Base-by-base conservation (phyloP, 2,888 invertebrate genomes). In the Fragum whitleyi region DNA sequence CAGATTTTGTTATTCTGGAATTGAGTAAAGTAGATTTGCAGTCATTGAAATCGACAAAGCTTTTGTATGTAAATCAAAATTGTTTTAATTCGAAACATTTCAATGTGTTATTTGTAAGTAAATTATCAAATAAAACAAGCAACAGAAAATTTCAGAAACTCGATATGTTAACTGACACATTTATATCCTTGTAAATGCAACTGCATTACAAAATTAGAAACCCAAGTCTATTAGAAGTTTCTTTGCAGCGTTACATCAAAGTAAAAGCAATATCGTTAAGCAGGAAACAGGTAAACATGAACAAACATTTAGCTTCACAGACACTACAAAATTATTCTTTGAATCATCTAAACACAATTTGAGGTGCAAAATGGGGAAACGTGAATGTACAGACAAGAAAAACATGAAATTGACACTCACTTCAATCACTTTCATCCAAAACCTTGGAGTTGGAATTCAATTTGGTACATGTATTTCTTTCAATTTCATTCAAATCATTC, bases 261-360 rank as follows among this genome's bases (percentile, higher is more conserved):
- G 65, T 65, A 42, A 6, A 36, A 42, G 42, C 65, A n/a, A 26
- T 65, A 65, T 26, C 21, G 62, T 65, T 23, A 65, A 65, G 65
- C 65, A 19, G 21, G 11, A 42, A 19, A 65, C 26, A 42, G 26
- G 65, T 65, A 65, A 65, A 65, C 65, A 65, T 42, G 65, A 42
- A 65, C 65, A 65, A 65, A 65, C 65, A 65, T 65, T 42, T n/a
- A 65, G 65, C 39, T 6, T n/a, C 39, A 65, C 42, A 65, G 65
- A n/a, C 61, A 32, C 61, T 32, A 61, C 61, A 61, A 29, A 59
- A 61, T 61, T 19, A 32, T 1, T 32, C n/a, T n/a, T 61, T 61
- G 28, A 47, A 47, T 47, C 47, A 3, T 47, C n/a, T 47, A 47
- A 47, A n/a, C 47, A 47, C 47, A 47, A 14, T 9, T 47, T 47